Percentiles rank a stretch among this genome's conserved stretches.
Conservation (phyloP, 2,113 vertebrate species). For the Anas platyrhynchos region DNA sequence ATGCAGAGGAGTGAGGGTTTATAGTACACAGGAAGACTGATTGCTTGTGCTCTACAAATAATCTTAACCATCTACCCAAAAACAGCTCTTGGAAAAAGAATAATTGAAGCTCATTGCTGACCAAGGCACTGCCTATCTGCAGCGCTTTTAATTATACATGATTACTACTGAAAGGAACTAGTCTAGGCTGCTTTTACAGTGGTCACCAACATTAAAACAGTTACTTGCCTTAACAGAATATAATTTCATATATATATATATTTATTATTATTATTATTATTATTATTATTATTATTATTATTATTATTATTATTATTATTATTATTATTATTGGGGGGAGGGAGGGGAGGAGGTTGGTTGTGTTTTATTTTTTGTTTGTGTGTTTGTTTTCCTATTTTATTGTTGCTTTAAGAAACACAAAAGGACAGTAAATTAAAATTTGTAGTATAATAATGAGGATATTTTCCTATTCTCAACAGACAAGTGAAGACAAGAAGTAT, state of each 20-base stretch:
- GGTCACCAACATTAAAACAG: background rate
- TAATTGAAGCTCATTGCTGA: background rate
- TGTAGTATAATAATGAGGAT: background rate
- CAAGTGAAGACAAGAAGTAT: background rate
- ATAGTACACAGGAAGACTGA: background rate
- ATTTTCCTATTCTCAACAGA: background rate
- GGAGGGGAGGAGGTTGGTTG: too few relatives aligned
- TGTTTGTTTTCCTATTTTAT: background rate
- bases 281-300: too few relatives aligned
- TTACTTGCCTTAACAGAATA: background rate
- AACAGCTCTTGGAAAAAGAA: background rate
- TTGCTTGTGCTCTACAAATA: background rate
- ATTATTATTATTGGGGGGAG: too few relatives aligned
- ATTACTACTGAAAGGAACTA: background rate
- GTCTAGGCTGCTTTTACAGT: background rate
- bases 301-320: too few relatives aligned
- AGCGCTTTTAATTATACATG: background rate
- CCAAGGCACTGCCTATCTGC: background rate
- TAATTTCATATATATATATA: background rate
- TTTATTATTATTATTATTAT: too few relatives aligned
- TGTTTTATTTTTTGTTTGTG: too few relatives aligned
- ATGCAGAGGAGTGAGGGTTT: background rate
- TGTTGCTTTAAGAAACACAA: background rate
- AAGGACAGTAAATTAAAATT: background rate
- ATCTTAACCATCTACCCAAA: background rate